Base-by-base conservation (phyloP, 2,888 invertebrate species). In the Poecilus cupreus region DNA sequence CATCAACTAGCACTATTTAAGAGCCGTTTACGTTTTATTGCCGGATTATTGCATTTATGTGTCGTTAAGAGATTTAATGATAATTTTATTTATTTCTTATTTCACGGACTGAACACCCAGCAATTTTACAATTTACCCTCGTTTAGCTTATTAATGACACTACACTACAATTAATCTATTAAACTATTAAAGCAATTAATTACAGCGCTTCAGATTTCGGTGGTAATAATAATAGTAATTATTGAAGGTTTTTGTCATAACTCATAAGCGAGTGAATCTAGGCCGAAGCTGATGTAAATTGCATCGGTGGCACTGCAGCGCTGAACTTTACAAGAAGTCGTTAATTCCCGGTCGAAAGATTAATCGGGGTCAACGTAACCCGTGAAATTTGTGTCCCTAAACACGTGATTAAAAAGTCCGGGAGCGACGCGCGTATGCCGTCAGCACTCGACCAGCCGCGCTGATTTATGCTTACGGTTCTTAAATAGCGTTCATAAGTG, bases 401-500 rank as follows among this genome's bases (percentile, higher is more conserved):
- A 75, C 75, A 51, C 75, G 51, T 76, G 57, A 57, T 57, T 76
- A 76, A 54, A 37, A 37, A 37, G 37, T 68, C 37, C 64, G 20
- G 8, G 4, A 32, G 54, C 22, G 54, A 54, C 54, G 22, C 11
- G 20, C 18, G 18, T 39, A 8, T 13, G 18, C 37, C 13, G 39
- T n/a, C 39, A 37, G 46, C 39, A 37, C 72, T 46, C 24, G 43
- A 20, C 22, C 13, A 60, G 13, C 18, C 11, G 1, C 11, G 8
- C 26, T 32, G 75, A 75, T 75, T 75, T 75, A 75, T 26, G 75
- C 32, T 75, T 51, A 75, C 49, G 75, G 32, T 75, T 54, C 75
- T 75, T 75, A 75, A 75, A 75, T 75, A 75, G 75, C 75, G 51
- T 80, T 39, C 70, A 57, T 80, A 72, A 80, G 80, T 80, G 80